Percentiles rank a stretch among this genome's conserved stretches.
Conservation (phyloP, 2,113 vertebrate genomes). For the Rhinopomastus cyanomelas region DNA sequence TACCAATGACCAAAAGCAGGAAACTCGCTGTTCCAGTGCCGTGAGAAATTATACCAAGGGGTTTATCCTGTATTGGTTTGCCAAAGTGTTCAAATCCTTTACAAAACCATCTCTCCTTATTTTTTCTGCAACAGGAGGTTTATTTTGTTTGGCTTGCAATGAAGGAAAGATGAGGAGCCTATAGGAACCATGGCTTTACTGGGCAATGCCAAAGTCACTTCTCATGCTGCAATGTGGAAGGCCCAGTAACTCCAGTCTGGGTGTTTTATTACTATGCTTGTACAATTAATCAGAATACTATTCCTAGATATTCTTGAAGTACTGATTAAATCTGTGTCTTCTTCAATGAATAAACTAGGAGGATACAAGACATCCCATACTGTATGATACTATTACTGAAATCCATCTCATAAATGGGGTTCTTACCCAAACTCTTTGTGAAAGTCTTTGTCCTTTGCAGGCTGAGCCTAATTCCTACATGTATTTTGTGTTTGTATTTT, state of each 20-base stretch:
- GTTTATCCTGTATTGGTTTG: background rate
- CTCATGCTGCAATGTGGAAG: background rate
- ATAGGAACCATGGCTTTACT: background rate
- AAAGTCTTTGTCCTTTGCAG: background rate
- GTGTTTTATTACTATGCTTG: background rate
- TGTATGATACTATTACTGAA: background rate
- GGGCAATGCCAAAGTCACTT: background rate
- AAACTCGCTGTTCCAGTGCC: background rate
- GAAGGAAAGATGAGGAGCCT: background rate
- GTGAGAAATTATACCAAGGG: background rate
- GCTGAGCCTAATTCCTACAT: background rate
- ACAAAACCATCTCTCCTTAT: background rate
- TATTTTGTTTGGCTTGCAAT: background rate
- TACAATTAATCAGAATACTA: constrained; percentile 13
- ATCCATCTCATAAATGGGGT: background rate
- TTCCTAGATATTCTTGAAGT: background rate
- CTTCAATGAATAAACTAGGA: constrained; percentile 7
- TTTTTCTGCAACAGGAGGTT: background rate
- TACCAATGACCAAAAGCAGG: background rate
- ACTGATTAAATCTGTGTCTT: constrained; percentile 23
- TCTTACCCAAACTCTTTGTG: background rate
- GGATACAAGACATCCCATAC: background rate
- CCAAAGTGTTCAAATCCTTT: background rate
- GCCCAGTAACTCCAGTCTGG: background rate
- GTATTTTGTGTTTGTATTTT: constrained; percentile 4